These are phyloP conservation scores for Oligia fasciuncula DNA, from an alignment of 2,888 invertebrate genomes.

Conservation along the genomic window DNA sequence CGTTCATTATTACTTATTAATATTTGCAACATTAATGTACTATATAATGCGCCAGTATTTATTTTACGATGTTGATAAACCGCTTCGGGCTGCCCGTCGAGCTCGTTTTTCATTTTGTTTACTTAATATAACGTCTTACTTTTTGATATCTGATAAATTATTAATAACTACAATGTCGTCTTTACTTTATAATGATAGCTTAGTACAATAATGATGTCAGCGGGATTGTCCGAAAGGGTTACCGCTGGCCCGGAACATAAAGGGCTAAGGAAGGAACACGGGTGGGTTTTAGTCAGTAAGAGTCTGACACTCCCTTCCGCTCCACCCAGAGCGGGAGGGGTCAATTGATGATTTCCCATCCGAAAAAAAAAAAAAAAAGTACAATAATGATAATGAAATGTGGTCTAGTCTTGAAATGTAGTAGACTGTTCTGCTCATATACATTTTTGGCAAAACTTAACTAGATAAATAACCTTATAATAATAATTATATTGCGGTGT, in stretches of 20 bases:
- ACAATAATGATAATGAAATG: background rate
- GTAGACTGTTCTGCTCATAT: background rate
- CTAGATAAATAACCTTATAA: background rate
- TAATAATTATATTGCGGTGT: background rate
- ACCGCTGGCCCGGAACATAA: too few species aligned
- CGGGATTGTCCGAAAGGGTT: too few species aligned
- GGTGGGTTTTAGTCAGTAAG: too few species aligned
- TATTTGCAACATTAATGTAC: slow-evolving; percentile 47
- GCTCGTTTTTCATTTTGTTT: slow-evolving; percentile 19
- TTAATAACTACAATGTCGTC: background rate
- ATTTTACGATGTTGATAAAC: slow-evolving; percentile 31
- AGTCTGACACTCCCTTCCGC: too few species aligned
- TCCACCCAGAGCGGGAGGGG: too few species aligned
- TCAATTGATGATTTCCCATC: too few species aligned
- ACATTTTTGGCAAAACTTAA: background rate
- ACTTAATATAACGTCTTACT: slow-evolving; percentile 1
- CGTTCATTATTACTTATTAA: slow-evolving; percentile 49
- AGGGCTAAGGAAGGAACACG: too few species aligned
- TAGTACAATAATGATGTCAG: too few species aligned
- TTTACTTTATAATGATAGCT: background rate
- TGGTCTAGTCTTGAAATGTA: background rate
- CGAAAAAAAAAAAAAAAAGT: too few species aligned
- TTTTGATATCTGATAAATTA: slow-evolving; percentile 17
- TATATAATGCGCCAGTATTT: slow-evolving; percentile 28
- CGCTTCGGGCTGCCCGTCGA: background rate